Evolutionary conservation across 2,113 vertebrate species (phyloP).

Genomic region (Pongo pygmaeus): DNA sequence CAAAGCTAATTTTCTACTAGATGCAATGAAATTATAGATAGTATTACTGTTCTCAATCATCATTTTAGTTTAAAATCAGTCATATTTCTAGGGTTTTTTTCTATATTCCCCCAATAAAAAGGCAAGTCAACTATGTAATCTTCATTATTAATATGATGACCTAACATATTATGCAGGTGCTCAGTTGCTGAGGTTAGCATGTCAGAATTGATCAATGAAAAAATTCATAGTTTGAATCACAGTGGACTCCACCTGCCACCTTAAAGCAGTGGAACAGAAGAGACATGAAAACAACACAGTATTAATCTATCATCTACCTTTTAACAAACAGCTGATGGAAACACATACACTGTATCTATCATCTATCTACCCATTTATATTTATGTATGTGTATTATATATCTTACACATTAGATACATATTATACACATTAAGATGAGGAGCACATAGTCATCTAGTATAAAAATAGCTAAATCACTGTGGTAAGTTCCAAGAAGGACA

Average conservation of each 20-base stretch:
- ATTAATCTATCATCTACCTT: neutral
- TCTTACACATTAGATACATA: neutral
- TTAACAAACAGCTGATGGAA: neutral
- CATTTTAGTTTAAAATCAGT: constrained; percentile 61
- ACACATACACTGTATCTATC: neutral
- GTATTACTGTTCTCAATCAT: neutral
- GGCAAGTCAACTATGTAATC: neutral
- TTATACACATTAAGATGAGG: neutral
- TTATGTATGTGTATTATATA: neutral
- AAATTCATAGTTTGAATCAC: constrained; percentile 38
- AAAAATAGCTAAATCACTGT: too few species aligned
- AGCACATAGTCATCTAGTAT: too few species aligned
- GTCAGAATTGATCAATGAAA: constrained; percentile 17
- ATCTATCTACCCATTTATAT: neutral
- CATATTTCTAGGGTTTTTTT: neutral
- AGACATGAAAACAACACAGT: constrained; percentile 45
- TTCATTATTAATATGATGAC: neutral
- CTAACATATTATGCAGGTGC: neutral
- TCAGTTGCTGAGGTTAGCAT: neutral
- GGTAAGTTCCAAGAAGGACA: neutral
- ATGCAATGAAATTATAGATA: neutral
- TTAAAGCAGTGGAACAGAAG: neutral
- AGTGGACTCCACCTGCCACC: constrained; percentile 66
- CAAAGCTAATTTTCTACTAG: constrained; percentile 5
- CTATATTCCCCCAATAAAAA: constrained; percentile 17